Conservation (phyloP, 1,140 invertebrate species). For the Drosophila lacteicornis region DNA sequence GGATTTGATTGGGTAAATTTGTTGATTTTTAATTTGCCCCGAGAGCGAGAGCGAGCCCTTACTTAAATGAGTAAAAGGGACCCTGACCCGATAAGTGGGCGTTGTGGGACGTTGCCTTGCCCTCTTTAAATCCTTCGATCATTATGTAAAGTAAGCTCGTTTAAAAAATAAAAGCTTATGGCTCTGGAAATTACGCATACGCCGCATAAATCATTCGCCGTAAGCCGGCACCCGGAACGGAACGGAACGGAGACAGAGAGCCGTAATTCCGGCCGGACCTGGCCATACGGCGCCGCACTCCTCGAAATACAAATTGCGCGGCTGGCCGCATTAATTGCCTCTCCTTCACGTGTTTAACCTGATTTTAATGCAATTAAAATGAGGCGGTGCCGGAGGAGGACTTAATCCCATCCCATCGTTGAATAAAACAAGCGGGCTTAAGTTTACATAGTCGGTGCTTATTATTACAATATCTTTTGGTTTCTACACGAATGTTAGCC, state of each 20-base stretch:
- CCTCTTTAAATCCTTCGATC: slow-evolving; percentile 28
- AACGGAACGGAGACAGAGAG: background rate
- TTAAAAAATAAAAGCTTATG: slow-evolving; percentile 40
- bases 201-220: slow-evolving; percentile 66
- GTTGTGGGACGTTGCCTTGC: slow-evolving; percentile 18
- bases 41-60: slow-evolving; percentile 21
- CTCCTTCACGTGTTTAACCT: slow-evolving; percentile 30
- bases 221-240: slow-evolving; percentile 44
- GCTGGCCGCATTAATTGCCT: slow-evolving; percentile 63
- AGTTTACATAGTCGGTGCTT: slow-evolving; percentile 26
- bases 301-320: slow-evolving; percentile 61
- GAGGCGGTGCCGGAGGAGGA: background rate
- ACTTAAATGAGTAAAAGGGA: slow-evolving; percentile 61
- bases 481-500: slow-evolving; percentile 54
- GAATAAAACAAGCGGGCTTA: background rate
- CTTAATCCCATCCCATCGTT: background rate
- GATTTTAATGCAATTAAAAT: slow-evolving; percentile 58
- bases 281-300: background rate
- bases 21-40: slow-evolving; percentile 74
- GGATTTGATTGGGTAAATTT: slow-evolving; percentile 75
- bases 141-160: slow-evolving; percentile 46
- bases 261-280: background rate
- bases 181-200: slow-evolving; percentile 60
- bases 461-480: slow-evolving; percentile 77
- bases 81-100: slow-evolving; percentile 13